Evolutionary conservation across 2,113 vertebrate species (phyloP), one percentile per base, ranked within the genome.

Genomic region (Suncus etruscus): DNA sequence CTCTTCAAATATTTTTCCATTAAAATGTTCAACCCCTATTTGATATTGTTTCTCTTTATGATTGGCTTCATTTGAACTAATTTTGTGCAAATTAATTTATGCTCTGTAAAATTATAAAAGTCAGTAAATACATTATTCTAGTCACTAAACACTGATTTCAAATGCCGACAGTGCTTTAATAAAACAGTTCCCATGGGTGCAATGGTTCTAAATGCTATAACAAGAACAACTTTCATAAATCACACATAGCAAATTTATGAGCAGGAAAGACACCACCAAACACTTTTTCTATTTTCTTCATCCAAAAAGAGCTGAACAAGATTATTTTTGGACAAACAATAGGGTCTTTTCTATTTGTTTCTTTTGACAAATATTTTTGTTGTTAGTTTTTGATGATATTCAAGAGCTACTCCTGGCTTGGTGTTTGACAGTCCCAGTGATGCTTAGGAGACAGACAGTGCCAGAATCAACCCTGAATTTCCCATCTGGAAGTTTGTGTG

Each of bases 181-280:
- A 11, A 68, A 90, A 83, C 8, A 68, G 66, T 20, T 83, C 0
- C 4, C 25, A 20, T 51, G n/a, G 48, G 79, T 84, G 18, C 31
- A 80, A 58, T 86, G 22, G 22, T 91, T 81, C 58, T 51, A 65
- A 47, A 69, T 45, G 8, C 54, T 74, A 14, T 81, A 81, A 77
- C 82, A 92, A 68, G 73, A 10, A 48, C 3, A 69, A 39, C 22
- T 11, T 83, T 78, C 39, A 20, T 29, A 84, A 87, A 63, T 66
- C 10, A 24, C 31, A 25, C 14, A 29, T 39, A 83, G 3, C 15
- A 11, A 61, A n/a, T 70, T 79, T 25, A 22, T 47, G 61, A 75
- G 51, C 8, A 29, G 6, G 39, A 25, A 27, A 47, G 48, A 75
- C 5, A 3, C 9, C 8, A 77, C 6, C 7, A 12, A 73, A 58